Evolutionary conservation across 1,140 invertebrate species (phyloP).

Genomic region (Drosophila sturtevanti): DNA sequence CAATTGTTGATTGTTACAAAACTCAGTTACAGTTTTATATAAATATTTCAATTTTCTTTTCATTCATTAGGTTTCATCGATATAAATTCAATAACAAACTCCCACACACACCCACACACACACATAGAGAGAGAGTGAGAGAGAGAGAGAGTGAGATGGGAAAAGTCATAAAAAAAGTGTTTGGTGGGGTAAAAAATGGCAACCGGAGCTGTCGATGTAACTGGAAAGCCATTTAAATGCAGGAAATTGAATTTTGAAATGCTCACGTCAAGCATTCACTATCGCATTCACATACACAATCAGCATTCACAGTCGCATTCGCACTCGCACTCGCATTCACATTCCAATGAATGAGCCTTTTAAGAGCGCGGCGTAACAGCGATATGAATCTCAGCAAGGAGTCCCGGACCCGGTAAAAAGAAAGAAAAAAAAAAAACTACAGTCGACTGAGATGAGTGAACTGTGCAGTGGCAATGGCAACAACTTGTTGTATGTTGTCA

Average conservation of each 20-base stretch:
- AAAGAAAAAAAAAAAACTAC: neutral
- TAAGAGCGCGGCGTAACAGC: constrained; percentile 21
- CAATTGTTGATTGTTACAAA: neutral
- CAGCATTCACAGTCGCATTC: neutral
- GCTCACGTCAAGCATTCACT: constrained; percentile 11
- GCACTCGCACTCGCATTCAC: neutral
- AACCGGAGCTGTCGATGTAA: constrained; percentile 33
- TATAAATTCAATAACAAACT: constrained; percentile 24
- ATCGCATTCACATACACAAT: neutral
- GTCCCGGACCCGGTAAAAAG: neutral
- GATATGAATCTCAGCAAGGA: constrained; percentile 30
- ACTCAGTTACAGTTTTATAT: neutral
- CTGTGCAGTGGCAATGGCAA: constrained; percentile 37
- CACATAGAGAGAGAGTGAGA: too few species aligned
- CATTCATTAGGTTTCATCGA: constrained; percentile 30
- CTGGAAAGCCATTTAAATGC: constrained; percentile 73
- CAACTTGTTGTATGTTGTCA: constrained; percentile 45
- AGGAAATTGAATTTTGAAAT: constrained; percentile 72
- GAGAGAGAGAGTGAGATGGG: constrained; percentile 5
- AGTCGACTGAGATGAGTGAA: neutral
- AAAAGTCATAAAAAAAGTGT: too few species aligned
- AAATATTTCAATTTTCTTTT: constrained; percentile 10
- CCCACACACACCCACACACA: too few species aligned
- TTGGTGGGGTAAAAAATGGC: constrained; percentile 17
- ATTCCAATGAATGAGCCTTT: constrained; percentile 25